Evolutionary conservation across 1,140 invertebrate genomes (phyloP).

Genomic region (Tetranychus urticae): DNA sequence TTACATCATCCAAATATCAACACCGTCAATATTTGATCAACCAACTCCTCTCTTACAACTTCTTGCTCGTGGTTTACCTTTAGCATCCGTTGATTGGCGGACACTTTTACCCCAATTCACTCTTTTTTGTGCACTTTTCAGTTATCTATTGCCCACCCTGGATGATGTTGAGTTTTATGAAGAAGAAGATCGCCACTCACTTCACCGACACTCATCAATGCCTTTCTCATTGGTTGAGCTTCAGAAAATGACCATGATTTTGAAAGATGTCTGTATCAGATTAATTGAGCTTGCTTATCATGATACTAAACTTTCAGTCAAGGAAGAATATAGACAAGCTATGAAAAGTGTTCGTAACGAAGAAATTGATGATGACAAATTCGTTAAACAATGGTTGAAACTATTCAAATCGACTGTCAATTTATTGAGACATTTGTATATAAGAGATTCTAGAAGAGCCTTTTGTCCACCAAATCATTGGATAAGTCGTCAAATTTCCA

Average conservation of each 20-base stretch:
- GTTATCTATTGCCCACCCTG: conserved; percentile 50
- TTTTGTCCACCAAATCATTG: conserved; percentile 54
- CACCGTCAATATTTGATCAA: conserved; percentile 33
- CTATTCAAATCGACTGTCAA: conserved; percentile 34
- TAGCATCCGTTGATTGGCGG: conserved; percentile 35
- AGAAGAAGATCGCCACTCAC: conserved; percentile 9
- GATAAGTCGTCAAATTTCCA: conserved; percentile 40
- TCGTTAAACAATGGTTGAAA: conserved; percentile 13
- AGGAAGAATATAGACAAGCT: conserved; percentile 19
- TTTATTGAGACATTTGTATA: conserved; percentile 51
- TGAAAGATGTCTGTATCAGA: conserved; percentile 51
- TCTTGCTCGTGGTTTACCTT: conserved; percentile 38
- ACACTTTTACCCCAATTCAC: conserved; percentile 50
- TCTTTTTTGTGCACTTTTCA: conserved; percentile 62
- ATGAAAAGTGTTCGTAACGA: conserved; percentile 11
- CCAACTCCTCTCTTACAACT: conserved; percentile 38
- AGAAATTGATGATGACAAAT: conserved; percentile 1
- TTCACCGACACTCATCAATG: conserved; percentile 20
- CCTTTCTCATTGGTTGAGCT: conserved; percentile 26
- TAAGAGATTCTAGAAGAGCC: conserved; percentile 43
- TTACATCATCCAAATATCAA: conserved; percentile 23
- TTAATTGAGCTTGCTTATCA: conserved; percentile 73
- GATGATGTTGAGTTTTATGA: conserved; percentile 61
- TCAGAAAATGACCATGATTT: conserved; percentile 21
- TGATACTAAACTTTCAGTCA: conserved; percentile 34